phyloP scores from a whole-genome alignment of 2,888 invertebrate species.

The Hirtodrosophila trivittata region DNA sequence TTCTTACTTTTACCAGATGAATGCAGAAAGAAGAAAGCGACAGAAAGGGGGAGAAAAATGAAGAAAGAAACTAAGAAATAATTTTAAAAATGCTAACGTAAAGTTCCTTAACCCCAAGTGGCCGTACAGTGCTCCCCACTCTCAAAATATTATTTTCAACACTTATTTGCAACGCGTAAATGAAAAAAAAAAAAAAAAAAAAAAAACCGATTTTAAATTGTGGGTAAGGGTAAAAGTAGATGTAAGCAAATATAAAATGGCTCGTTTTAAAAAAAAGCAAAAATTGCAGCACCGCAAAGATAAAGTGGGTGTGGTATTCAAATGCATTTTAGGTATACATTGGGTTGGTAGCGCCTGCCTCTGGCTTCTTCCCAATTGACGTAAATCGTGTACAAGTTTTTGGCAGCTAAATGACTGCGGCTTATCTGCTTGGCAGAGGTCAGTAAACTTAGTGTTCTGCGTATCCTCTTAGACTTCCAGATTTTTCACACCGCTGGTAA shows the following conservation, averaged over 20 bases:
- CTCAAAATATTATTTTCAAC: constrained; percentile 69
- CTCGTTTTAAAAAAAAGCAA: neutral
- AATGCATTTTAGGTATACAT: constrained; percentile 76
- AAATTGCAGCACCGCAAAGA: constrained; percentile 18
- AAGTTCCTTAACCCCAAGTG: constrained; percentile 71
- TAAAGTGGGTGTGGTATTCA: constrained; percentile 28
- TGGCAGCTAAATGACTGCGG: constrained; percentile 72
- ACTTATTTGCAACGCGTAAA: constrained; percentile 76
- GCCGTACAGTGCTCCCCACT: neutral
- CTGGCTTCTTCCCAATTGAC: constrained; percentile 75
- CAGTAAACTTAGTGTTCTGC: constrained; percentile 59
- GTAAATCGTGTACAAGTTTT: constrained; percentile 72
- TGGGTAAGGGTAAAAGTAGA: constrained; percentile 28
- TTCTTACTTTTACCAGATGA: too few relatives aligned
- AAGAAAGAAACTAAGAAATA: constrained; percentile 38
- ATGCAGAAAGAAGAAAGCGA: constrained; percentile 5
- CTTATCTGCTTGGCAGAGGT: constrained; percentile 60
- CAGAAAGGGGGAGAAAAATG: constrained; percentile 7
- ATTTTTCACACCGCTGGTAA: too few relatives aligned
- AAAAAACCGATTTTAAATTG: constrained; percentile 26
- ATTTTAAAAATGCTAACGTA: constrained; percentile 43
- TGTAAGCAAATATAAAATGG: constrained; percentile 25
- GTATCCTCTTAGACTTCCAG: constrained; percentile 16
- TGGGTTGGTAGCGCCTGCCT: constrained; percentile 38
- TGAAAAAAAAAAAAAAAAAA: constrained; percentile 39